Evolutionary conservation across 2,888 invertebrate species (phyloP), one percentile per base, ranked within the genome.

Genomic region (Ashinkailepas kermadecensis): DNA sequence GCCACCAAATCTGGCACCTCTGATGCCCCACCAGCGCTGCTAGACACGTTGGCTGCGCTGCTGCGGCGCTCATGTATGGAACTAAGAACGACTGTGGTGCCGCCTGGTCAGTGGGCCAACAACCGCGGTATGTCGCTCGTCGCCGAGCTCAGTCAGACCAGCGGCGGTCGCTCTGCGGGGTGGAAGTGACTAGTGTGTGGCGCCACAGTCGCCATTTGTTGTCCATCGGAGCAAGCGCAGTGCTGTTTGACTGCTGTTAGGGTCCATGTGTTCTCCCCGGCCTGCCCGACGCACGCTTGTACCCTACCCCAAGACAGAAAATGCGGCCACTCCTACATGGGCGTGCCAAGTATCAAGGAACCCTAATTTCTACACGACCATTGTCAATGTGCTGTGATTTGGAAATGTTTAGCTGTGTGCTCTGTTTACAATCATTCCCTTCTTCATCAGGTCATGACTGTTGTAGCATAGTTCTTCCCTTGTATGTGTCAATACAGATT

Each of bases 351-450:
- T 39, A 39, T 4, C 39, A 39, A 62, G 13, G 62, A 11, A 25
- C 39, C 70, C 39, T 9, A 70, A 70, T 70, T 70, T 70, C 67
- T 70, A 15, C 15, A 70, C 70, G 70, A 39, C 13, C 10, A 70
- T 56, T 18, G 74, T 74, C 74, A 56, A 74, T 74, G 74, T 74
- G 74, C 74, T 74, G 74, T 74, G 74, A 74, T 74, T 56, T 74
- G 74, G 54, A 54, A 2, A 21, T 56, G 56, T 74, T n/a, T 74
- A 56, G 21, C 39, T 54, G 56, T 15, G 15, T 56, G 74, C 74
- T 54, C 74, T 56, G 74, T 56, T 56, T 56, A 21, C 54, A 74
- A 74, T 74, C 74, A 74, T 74, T 74, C 74, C 74, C 74, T 56
- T 54, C 74, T 74, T 74, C 54, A 74, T 74, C 74, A 74, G 74